These are phyloP conservation scores for Argyrosomus japonicus DNA, from an alignment of 2,113 vertebrate species.

Conservation along the genomic window DNA sequence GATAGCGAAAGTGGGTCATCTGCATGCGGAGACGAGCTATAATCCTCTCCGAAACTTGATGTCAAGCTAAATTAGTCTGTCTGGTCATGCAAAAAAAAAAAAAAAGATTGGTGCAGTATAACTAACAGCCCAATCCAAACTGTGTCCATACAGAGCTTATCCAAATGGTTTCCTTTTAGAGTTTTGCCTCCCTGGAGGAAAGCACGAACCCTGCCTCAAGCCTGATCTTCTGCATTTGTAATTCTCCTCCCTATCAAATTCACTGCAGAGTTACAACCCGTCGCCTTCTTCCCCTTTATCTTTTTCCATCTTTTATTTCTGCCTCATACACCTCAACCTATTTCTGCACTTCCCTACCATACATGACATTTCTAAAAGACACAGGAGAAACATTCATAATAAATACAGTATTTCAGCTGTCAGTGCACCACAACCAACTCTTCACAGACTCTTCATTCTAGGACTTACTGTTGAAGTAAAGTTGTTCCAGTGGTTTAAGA, in stretches of 20 bases:
- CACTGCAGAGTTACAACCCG: too few relatives aligned
- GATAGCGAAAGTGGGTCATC: not conserved
- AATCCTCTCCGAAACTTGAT: not conserved
- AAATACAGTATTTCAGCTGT: not conserved
- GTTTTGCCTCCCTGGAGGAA: constrained; percentile 1
- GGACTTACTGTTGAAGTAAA: not conserved
- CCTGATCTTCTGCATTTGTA: not conserved
- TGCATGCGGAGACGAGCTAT: not conserved
- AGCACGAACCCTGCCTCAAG: not conserved
- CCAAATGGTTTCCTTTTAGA: not conserved
- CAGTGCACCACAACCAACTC: not conserved
- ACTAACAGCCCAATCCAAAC: not conserved
- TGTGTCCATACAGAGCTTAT: not conserved
- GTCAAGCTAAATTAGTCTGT: not conserved
- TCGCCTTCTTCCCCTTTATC: not conserved
- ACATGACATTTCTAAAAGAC: not conserved
- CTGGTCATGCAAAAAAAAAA: not conserved
- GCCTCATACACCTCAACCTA: not conserved
- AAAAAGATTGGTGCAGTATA: too few relatives aligned
- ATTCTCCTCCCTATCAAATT: not conserved
- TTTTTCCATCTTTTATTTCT: not conserved
- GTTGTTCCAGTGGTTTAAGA: not conserved
- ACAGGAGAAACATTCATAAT: not conserved
- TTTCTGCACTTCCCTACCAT: not conserved
- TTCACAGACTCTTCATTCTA: not conserved